phyloP scores from a whole-genome alignment of 37 sponge, comb jelly and placozoan genomes.

The Agelas oroides region DNA sequence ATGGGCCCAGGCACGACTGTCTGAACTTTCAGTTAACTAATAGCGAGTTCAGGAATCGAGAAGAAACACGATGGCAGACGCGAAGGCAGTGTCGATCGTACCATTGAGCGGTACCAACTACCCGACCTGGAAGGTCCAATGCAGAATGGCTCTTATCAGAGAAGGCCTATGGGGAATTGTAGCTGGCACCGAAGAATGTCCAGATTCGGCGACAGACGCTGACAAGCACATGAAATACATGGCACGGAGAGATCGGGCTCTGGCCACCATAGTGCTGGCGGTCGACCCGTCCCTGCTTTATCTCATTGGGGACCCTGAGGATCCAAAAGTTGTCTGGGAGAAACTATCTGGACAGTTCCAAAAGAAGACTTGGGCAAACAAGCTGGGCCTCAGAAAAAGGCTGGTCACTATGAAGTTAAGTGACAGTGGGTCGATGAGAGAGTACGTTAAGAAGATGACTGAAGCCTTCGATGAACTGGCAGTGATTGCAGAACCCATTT shows the following conservation, averaged over 20 bases:
- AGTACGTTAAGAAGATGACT: constrained; percentile 4
- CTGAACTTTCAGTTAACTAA: no score
- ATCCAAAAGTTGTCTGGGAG: constrained; percentile 13
- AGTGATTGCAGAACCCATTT: constrained; percentile 26
- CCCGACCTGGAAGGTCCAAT: constrained; percentile 15
- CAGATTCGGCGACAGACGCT: not conserved
- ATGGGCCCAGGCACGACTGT: constrained; percentile 4
- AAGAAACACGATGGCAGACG: not conserved
- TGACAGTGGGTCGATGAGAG: constrained; percentile 2
- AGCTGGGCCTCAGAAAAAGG: not conserved
- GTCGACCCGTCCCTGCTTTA: constrained; percentile 20
- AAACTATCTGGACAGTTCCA: constrained; percentile 14
- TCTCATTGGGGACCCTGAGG: constrained; percentile 15
- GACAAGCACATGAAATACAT: not conserved
- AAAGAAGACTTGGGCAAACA: constrained; percentile 23
- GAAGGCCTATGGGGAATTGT: constrained; percentile 11
- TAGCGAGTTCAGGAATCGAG: no score
- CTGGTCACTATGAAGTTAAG: constrained; percentile 7
- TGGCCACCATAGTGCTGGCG: constrained; percentile 12
- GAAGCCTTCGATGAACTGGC: constrained; percentile 9
- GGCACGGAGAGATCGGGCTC: constrained; percentile 19
- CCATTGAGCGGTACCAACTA: not conserved
- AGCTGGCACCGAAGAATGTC: not conserved
- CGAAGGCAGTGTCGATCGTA: not conserved
- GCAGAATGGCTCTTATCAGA: constrained; percentile 12